Conservation (phyloP, 1,140 invertebrate genomes). For the Lordiphosa stackelbergi region DNA sequence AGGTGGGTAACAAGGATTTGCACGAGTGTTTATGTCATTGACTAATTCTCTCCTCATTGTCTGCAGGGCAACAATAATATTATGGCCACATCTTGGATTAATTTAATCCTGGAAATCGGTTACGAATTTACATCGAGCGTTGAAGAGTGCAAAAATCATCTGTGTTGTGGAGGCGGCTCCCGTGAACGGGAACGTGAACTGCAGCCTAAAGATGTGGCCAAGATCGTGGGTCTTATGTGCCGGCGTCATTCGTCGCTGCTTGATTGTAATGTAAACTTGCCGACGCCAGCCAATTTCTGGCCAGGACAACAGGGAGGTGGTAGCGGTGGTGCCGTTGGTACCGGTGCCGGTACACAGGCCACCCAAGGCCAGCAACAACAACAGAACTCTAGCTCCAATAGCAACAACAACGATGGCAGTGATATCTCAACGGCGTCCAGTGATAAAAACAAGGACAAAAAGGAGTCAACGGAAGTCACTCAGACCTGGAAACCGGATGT, state of each 20-base stretch:
- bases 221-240: conserved; percentile 92
- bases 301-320: conserved; percentile 50
- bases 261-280: conserved; percentile 83
- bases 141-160: conserved; percentile 91
- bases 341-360: conserved; percentile 27
- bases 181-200: conserved; percentile 78
- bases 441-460: conserved; percentile 78
- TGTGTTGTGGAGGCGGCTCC: conserved; percentile 82
- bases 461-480: conserved; percentile 77
- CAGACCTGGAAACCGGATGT: conserved; percentile 95
- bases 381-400: conserved; percentile 44
- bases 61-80: conserved; percentile 78
- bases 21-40: no score
- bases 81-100: conserved; percentile 86
- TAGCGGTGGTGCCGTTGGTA: conserved; percentile 25
- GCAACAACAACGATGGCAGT: conserved; percentile 55
- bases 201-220: conserved; percentile 88
- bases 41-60: no score
- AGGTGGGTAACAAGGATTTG: conserved; percentile 21
- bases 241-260: conserved; percentile 85
- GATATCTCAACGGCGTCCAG: conserved; percentile 51
- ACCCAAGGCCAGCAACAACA: conserved; percentile 42
- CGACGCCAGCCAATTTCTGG: conserved; percentile 82
- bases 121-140: conserved; percentile 90
- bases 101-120: conserved; percentile 93